Base-by-base conservation (phyloP, 2,113 vertebrate genomes). In the Lophotis ruficrista region DNA sequence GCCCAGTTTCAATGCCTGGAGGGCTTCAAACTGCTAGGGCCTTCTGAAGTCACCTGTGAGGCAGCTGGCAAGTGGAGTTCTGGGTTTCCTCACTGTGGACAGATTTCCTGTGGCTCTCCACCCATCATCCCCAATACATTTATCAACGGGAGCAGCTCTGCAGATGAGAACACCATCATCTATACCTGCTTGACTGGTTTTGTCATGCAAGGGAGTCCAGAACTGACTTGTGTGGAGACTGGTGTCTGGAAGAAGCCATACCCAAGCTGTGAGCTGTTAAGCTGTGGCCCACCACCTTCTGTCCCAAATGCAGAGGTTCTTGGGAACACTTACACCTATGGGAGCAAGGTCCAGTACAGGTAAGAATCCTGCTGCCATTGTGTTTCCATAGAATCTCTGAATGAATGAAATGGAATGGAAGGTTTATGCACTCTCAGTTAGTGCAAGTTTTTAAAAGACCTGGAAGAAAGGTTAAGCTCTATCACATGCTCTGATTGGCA, bases 141-240 rank as follows among this genome's bases (percentile, higher is more conserved):
- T 75, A 94, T 99, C 95, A 98, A 98, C 37, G 99, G 99, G 18
- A 98, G 98, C 81, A 97, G 96, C 73, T 87, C 97, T 73, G 81
- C 91, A 82, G 97, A 98, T 87, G 97, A 98, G 62, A 99, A 99
- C 86, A 98, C 98, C 5, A 96, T 99, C 18, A 97, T 98, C 53
- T 99, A 99, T 96, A 98, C 97, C 87, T 99, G 99, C 95, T 97
- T 97, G 65, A 96, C 98, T 12, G 99, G 99, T 62, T 99, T 98
- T 95, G 94, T 97, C 94, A 95, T 98, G 68, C 98, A 48, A 69
- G 99, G 99, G 30, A 97, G 87, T 62, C 96, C 99, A 33, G 96
- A 99, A 91, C 91, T 99, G 90, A 98, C 97, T 60, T 99, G 99
- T 92, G 97, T 98, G 37, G 98, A 98, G 86, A 97, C 96, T 33